A percentile compares a stretch with the other conserved stretches of the same genome.
phyloP scores from a whole-genome alignment of 1,140 invertebrate genomes.

The Zaprionus vittiger region DNA sequence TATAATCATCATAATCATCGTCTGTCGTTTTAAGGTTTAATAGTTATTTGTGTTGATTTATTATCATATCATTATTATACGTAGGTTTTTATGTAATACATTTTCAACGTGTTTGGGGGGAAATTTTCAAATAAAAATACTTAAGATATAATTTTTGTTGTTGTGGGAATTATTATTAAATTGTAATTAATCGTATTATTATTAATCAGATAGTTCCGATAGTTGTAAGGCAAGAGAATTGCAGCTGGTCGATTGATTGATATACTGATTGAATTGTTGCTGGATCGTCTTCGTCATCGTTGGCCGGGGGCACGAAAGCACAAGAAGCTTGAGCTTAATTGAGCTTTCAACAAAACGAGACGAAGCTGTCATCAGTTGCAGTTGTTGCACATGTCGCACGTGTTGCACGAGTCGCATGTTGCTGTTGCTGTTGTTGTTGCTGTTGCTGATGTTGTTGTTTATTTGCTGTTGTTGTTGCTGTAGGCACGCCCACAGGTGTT shows the following conservation, averaged over 20 bases:
- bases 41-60: slow-evolving; percentile 47
- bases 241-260: slow-evolving; percentile 57
- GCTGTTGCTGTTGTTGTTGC: background rate
- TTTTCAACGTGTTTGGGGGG: slow-evolving; percentile 70
- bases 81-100: slow-evolving; percentile 78
- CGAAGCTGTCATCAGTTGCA: slow-evolving; percentile 5
- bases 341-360: slow-evolving; percentile 59
- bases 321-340: slow-evolving; percentile 77
- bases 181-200: slow-evolving; percentile 72
- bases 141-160: slow-evolving; percentile 56
- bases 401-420: slow-evolving; percentile 25
- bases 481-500: slow-evolving; percentile 79
- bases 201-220: slow-evolving; percentile 58
- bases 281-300: slow-evolving; percentile 9
- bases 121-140: slow-evolving; percentile 78
- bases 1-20: slow-evolving; percentile 41
- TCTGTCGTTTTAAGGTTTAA: slow-evolving; percentile 41
- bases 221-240: slow-evolving; percentile 74
- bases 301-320: slow-evolving; percentile 51
- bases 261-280: slow-evolving; percentile 39
- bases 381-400: too few relatives aligned
- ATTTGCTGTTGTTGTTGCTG: slow-evolving; percentile 46
- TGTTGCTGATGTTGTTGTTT: background rate
- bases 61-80: slow-evolving; percentile 56
- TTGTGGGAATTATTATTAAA: slow-evolving; percentile 65